Conservation (phyloP, 2,113 vertebrate species). For the Megaceryle maxima region DNA sequence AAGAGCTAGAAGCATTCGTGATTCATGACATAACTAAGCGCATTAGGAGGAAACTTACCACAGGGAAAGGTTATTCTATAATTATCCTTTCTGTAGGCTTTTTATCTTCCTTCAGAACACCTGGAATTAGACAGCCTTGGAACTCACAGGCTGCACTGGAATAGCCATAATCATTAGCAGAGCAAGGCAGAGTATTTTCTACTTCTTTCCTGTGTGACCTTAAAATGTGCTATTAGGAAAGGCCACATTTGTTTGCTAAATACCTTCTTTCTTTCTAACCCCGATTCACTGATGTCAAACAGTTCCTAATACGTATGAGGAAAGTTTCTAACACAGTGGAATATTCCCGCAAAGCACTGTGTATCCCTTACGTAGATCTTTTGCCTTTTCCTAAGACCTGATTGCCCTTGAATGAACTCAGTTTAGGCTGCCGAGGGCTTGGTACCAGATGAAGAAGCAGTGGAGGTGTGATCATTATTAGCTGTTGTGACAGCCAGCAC, state of each 20-base stretch:
- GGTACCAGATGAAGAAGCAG: not conserved
- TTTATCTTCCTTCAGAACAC: constrained; percentile 3
- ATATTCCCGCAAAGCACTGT: not conserved
- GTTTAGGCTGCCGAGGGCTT: not conserved
- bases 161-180: not conserved
- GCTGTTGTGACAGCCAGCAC: not conserved
- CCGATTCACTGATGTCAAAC: not conserved
- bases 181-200: not conserved
- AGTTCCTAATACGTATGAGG: rapidly evolving
- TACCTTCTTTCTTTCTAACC: not conserved
- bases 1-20: not conserved
- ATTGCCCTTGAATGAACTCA: not conserved
- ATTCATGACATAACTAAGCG: not conserved
- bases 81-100: not conserved
- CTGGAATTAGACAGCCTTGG: not conserved
- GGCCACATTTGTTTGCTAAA: not conserved
- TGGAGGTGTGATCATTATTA: not conserved
- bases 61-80: not conserved
- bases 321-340: not conserved
- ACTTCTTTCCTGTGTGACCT: not conserved
- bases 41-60: not conserved
- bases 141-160: not conserved
- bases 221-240: not conserved
- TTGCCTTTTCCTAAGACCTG: not conserved
- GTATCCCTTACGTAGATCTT: not conserved